Conservation (phyloP, 1,140 invertebrate genomes). For the Microvelia longipes region DNA sequence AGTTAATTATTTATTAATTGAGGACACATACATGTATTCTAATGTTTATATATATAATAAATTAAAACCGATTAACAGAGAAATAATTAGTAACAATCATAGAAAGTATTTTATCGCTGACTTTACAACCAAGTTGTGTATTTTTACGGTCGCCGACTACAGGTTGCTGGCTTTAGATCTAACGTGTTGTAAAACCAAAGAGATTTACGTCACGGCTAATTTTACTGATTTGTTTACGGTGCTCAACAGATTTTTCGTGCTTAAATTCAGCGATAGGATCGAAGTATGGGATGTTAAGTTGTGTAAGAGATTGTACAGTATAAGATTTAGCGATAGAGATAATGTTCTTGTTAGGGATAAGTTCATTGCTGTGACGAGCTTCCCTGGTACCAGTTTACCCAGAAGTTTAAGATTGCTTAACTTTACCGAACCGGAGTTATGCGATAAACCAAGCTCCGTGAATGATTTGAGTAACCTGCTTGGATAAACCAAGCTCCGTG, state of each 20-base stretch:
- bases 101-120: background rate
- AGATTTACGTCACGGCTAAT: background rate
- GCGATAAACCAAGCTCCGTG: background rate
- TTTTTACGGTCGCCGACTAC: background rate
- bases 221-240: background rate
- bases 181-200: background rate
- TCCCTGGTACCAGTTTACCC: background rate
- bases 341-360: background rate
- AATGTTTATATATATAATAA: background rate
- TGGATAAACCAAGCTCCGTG: too few relatives aligned
- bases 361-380: background rate
- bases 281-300: background rate
- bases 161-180: background rate
- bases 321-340: background rate
- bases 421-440: background rate
- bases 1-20: background rate
- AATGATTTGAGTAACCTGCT: too few relatives aligned
- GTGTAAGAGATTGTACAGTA: background rate
- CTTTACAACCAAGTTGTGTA: background rate
- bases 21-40: background rate
- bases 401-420: background rate
- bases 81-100: background rate
- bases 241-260: background rate
- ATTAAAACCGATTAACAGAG: background rate
- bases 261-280: background rate